Conservation (phyloP, 30 jellyfish, hydroid and myxozoan species). For the Aurelia sp. region DNA sequence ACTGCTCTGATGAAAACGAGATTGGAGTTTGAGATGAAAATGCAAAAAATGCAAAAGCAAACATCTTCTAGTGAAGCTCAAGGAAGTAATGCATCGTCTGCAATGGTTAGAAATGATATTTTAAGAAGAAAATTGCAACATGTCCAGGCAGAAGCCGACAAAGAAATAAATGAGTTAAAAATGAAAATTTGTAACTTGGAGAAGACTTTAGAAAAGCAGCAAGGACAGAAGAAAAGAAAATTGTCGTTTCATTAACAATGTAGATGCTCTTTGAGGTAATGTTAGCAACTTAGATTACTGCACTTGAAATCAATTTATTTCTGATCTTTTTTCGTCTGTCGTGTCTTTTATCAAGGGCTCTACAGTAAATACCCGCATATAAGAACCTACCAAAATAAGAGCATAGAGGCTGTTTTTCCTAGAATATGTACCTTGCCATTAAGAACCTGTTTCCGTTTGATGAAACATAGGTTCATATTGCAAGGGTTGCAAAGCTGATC, state of each 20-base stretch:
- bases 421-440: no score
- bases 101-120: slow-evolving; percentile 54
- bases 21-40: slow-evolving; percentile 40
- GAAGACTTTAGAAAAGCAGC: slow-evolving; percentile 24
- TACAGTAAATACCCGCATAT: no score
- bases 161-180: slow-evolving; percentile 36
- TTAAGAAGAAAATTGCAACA: slow-evolving; percentile 63
- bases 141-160: slow-evolving; percentile 45
- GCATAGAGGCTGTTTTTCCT: no score
- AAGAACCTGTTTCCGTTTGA: no score
- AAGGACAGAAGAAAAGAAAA: slow-evolving; percentile 53
- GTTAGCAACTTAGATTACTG: no score
- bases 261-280: no score
- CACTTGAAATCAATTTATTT: no score
- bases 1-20: slow-evolving; percentile 48
- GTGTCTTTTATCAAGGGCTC: no score
- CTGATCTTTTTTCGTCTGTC: no score
- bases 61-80: slow-evolving; percentile 1
- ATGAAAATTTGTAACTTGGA: slow-evolving; percentile 47
- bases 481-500: no score
- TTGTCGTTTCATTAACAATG: slow-evolving; percentile 33
- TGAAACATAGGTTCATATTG: no score
- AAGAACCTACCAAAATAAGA: no score
- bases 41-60: slow-evolving; percentile 52
- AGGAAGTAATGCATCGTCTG: slow-evolving; percentile 7